Percentiles rank a stretch among this genome's conserved stretches.
Evolutionary conservation across 53 echinoderm and acorn worm genomes (phyloP).

Genomic region (Temnopleurus reevesii): DNA sequence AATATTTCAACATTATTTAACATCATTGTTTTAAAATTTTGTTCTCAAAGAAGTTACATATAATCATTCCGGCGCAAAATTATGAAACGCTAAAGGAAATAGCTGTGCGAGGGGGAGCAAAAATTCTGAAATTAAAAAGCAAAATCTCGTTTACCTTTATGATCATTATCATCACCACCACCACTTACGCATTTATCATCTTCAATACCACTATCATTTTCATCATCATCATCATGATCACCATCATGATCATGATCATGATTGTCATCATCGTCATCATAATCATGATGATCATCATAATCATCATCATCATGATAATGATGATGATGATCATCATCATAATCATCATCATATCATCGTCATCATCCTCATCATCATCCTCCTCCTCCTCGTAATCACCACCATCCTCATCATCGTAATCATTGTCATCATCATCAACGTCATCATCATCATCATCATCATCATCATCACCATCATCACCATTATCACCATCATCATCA

Average conservation of each 20-base stretch:
- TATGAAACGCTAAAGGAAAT: too few relatives aligned
- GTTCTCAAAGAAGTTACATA: too few relatives aligned
- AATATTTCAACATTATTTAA: too few relatives aligned
- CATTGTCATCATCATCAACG: background rate
- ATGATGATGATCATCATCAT: background rate
- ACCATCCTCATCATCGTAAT: background rate
- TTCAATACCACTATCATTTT: background rate
- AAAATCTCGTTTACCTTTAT: too few relatives aligned
- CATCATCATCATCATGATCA: slow-evolving; percentile 16
- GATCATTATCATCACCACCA: background rate
- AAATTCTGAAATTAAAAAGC: too few relatives aligned
- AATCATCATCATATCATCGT: background rate
- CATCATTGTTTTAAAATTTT: too few relatives aligned
- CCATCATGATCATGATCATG: too few relatives aligned
- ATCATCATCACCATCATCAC: background rate
- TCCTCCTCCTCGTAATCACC: background rate
- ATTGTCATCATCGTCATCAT: background rate
- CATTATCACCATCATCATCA: background rate
- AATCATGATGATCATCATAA: background rate
- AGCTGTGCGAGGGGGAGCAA: too few relatives aligned
- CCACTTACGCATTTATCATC: background rate
- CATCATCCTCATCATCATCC: slow-evolving; percentile 1
- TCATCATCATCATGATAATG: background rate
- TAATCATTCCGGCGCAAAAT: too few relatives aligned
- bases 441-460: background rate